Evolutionary conservation across 2,113 vertebrate genomes (phyloP).

Genomic region (Cichladusa arquata): DNA sequence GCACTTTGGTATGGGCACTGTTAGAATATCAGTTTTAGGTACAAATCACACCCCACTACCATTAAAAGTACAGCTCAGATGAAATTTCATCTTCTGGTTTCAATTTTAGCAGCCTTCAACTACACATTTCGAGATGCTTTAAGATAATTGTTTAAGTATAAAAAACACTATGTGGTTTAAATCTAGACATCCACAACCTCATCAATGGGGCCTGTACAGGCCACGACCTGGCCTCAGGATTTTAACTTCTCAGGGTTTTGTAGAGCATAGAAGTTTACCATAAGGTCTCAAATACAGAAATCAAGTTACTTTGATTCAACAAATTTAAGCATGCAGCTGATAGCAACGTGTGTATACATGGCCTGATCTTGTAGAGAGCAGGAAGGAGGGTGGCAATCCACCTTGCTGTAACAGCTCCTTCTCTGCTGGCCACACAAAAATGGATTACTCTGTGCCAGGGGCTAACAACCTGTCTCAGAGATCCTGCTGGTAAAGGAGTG

Average conservation of each 20-base stretch:
- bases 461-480: neutral
- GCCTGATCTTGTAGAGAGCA: neutral
- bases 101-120: neutral
- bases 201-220: neutral
- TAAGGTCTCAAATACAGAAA: neutral
- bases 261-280: neutral
- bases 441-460: neutral
- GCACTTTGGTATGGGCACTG: neutral
- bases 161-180: neutral
- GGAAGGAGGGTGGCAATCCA: neutral
- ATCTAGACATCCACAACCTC: neutral
- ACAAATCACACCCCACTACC: neutral
- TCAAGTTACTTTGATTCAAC: neutral
- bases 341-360: neutral
- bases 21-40: neutral
- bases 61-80: neutral
- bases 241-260: neutral
- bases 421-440: neutral
- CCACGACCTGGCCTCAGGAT: accelerated
- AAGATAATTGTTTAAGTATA: neutral
- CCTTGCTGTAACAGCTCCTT: neutral
- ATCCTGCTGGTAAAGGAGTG: neutral
- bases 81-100: neutral
- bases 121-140: neutral
- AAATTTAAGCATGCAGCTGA: neutral